Conservation (phyloP, 2,113 vertebrate genomes). For the Perca flavescens region DNA sequence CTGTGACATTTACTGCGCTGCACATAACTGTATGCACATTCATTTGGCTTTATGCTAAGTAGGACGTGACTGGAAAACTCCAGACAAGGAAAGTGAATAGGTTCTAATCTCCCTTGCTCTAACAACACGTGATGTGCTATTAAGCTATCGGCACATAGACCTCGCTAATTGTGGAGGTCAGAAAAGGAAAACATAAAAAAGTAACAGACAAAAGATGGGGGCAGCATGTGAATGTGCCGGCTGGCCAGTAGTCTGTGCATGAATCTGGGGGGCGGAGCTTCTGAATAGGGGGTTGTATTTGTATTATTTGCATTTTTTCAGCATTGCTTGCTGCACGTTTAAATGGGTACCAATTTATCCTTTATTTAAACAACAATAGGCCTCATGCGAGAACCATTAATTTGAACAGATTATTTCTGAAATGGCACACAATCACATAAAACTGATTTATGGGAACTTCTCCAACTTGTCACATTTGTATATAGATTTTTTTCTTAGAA, state of each 20-base stretch:
- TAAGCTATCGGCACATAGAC: background rate
- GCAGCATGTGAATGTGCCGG: too few relatives aligned
- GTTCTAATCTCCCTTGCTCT: background rate
- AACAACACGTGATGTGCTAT: background rate
- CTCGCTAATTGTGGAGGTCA: background rate
- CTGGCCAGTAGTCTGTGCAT: too few relatives aligned
- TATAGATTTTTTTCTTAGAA: background rate
- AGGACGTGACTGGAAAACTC: background rate
- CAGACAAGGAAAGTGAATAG: background rate
- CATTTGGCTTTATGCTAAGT: background rate
- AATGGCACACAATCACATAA: too few relatives aligned
- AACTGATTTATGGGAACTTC: background rate
- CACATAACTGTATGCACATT: background rate
- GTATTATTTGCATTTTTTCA: too few relatives aligned
- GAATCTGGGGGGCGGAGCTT: too few relatives aligned
- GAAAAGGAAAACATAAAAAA: background rate
- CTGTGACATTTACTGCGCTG: slow-evolving; percentile 20
- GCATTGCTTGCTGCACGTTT: too few relatives aligned
- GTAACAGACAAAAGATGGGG: background rate
- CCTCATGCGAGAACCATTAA: background rate
- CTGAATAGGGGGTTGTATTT: too few relatives aligned
- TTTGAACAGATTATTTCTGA: background rate
- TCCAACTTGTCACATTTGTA: background rate
- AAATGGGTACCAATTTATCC: too few relatives aligned
- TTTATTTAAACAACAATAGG: background rate